A percentile compares a stretch with the other conserved stretches of the same genome.
Conservation (phyloP, 1,140 invertebrate species). For the Drosophila gunungcola region DNA sequence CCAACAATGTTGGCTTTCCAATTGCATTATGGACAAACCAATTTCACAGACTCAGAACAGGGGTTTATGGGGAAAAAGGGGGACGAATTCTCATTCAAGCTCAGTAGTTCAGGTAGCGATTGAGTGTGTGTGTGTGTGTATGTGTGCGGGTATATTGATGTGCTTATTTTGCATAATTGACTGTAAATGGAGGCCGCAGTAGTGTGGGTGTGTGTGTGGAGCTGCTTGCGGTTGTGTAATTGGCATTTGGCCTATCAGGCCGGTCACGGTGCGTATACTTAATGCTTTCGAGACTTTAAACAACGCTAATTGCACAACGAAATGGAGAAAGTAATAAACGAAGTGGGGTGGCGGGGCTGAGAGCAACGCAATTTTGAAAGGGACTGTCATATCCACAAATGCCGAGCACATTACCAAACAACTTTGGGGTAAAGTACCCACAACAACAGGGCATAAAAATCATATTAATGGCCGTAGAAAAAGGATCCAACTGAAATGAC, state of each 20-base stretch:
- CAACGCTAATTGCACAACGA: slow-evolving; percentile 55
- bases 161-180: slow-evolving; percentile 78
- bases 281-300: slow-evolving; percentile 51
- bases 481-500: slow-evolving; percentile 23
- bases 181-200: slow-evolving; percentile 55
- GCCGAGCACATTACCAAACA: slow-evolving; percentile 51
- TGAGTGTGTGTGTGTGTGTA: slow-evolving; percentile 11
- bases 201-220: slow-evolving; percentile 2
- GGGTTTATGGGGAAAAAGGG: neutral
- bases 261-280: slow-evolving; percentile 40
- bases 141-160: slow-evolving; percentile 42
- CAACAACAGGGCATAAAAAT: slow-evolving; percentile 43
- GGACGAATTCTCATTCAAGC: too few relatives aligned
- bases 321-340: slow-evolving; percentile 18
- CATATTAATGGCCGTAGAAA: slow-evolving; percentile 30
- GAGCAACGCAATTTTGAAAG: slow-evolving; percentile 10
- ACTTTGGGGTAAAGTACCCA: slow-evolving; percentile 21
- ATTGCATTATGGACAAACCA: slow-evolving; percentile 61
- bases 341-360: neutral
- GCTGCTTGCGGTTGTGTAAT: slow-evolving; percentile 55
- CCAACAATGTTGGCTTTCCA: slow-evolving; percentile 27
- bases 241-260: slow-evolving; percentile 41
- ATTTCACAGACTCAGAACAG: slow-evolving; percentile 42
- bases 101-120: slow-evolving; percentile 22
- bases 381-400: slow-evolving; percentile 47